Conservation (phyloP, 92 coral and sea anemone genomes). For the Blastomussa wellsi region DNA sequence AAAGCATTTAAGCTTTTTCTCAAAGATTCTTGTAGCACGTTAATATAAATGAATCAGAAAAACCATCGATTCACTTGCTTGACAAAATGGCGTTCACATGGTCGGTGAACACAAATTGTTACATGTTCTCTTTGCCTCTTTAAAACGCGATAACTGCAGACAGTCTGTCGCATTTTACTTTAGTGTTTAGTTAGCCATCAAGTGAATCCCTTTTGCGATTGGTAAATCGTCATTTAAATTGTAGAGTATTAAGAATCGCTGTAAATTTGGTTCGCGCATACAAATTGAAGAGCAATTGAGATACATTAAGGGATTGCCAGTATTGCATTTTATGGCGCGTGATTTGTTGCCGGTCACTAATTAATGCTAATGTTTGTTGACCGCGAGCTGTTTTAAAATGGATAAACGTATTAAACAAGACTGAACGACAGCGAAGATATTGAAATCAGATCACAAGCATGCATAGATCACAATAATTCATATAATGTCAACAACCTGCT, state of each 20-base stretch:
- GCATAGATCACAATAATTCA: not conserved
- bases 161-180: not conserved
- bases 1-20: not conserved
- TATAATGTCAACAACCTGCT: slow-evolving; percentile 12
- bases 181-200: not conserved
- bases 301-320: not conserved
- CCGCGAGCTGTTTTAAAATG: not conserved
- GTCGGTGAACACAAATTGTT: not conserved
- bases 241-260: not conserved
- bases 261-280: not conserved
- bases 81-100: slow-evolving; percentile 17
- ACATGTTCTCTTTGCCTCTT: not conserved
- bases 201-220: not conserved
- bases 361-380: not conserved
- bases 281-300: not conserved
- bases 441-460: not conserved
- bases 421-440: not conserved
- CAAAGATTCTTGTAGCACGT: not conserved
- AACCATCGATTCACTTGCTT: not conserved
- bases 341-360: not conserved
- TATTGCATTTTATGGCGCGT: not conserved
- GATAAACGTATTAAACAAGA: not conserved
- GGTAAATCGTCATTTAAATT: not conserved
- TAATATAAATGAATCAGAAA: too few relatives aligned
- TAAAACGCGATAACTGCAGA: not conserved